Base-by-base conservation (phyloP, 2,888 invertebrate genomes). In the Callimorpha dominula region DNA sequence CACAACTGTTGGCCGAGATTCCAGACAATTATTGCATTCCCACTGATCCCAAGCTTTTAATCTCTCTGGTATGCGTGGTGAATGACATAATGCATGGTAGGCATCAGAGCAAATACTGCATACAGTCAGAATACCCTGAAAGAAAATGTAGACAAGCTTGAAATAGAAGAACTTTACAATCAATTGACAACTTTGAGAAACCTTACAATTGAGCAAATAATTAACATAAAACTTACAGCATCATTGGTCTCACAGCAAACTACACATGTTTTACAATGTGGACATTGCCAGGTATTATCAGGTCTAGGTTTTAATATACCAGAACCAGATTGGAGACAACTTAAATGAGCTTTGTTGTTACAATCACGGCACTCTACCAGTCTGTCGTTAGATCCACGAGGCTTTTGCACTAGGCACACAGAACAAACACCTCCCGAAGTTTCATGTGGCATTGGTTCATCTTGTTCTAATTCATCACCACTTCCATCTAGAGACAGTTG, bases 251-350 rank as follows among this genome's bases (percentile, higher is more conserved):
- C 98, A 83, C 97, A 97, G 88, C 98, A 99, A 62, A 98, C 95
- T 65, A 97, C 97, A 92, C 99, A 99, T 15, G 97, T 98, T 92
- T 98, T 99, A 87, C 99, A 99, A 88, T 98, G 97, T 70, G 98
- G 97, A 89, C 99, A 99, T 85, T 98, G 98, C 98, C 98, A 99
- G 50, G 97, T 97, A 81, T 96, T 97, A 81, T 97, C 97, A 62
- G 96, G 96, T 66, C 96, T 93, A 81, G 97, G 96, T 87, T 97
- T 96, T 65, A 97, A 90, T 89, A 97, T 96, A 83, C 97, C 96
- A 82, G 97, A 97, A 15, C 97, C 97, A 67, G 96, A 96, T 85
- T 97, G 97, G 65, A 97, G 95, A 85, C 97, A 98, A 77, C 96
- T 96, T 31, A 96, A 95, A 90, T 97, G 97, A 67, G 97, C 97